Evolutionary conservation across 2,888 invertebrate genomes (phyloP), one percentile per base, ranked within the genome.

Genomic region (Hylaea fasciaria): DNA sequence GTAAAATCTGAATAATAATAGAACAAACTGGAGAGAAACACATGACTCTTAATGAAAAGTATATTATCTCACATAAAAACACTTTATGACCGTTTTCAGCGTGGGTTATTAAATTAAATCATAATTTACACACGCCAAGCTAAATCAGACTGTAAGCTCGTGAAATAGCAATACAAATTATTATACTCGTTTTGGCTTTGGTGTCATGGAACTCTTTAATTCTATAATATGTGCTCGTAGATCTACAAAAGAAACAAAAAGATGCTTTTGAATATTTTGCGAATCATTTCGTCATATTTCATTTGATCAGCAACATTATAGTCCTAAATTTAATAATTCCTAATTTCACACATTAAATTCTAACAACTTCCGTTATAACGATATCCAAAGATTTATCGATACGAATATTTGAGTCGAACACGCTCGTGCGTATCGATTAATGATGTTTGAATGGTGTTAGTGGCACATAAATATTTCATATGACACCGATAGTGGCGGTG

Each of bases 51-150:
- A 89, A 90, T 89, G 85, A 90, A 89, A 90, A 86, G 86, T 86
- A 86, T 88, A 89, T 89, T 89, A 89, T 87, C 85, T 82, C 82
- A 71, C 89, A 87, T 91, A 88, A 91, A 91, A 90, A 88, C 83
- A 83, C 86, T 89, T 89, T 85, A 88, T 79, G 83, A 80, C 80
- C 85, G 82, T 88, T 87, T 86, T 85, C 86, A 85, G 77, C 80
- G 84, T 69, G 68, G 81, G 86, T 87, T 90, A 89, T 91, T 89
- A 89, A 90, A 90, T 90, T 87, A 87, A 87, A 89, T 88, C 85
- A 88, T 89, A 89, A 91, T 89, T 89, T 90, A 89, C 87, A 87
- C 88, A 83, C 85, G 81, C 82, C 77, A 81, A 83, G 85, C 85
- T 84, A 87, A 88, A 89, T 90, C 89, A 81, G 82, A 83, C 82